Evolutionary conservation across 2,797 vertebrate genomes (phyloP).

Genomic region (Epinephelus malabaricus): DNA sequence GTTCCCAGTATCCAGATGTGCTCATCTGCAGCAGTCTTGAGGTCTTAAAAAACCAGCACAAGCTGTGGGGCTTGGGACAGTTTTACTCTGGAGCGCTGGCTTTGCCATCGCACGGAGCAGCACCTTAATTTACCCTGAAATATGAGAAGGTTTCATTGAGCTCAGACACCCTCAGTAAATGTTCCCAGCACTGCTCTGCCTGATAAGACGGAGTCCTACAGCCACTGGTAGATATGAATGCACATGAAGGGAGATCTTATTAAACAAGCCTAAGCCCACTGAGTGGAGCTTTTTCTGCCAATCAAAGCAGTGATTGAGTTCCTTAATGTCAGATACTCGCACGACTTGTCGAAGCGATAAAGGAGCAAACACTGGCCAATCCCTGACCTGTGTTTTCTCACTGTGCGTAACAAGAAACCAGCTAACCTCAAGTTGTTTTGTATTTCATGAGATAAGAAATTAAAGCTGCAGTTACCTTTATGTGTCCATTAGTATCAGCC

Average conservation of each 20-base stretch:
- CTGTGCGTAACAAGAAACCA: constrained; percentile 53
- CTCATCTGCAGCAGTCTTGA: constrained; percentile 52
- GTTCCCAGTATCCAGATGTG: constrained; percentile 66
- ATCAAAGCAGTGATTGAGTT: constrained; percentile 62
- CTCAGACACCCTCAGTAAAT: constrained; percentile 58
- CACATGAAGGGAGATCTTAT: constrained; percentile 70
- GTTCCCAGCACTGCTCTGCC: constrained; percentile 58
- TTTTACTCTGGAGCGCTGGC: constrained; percentile 25
- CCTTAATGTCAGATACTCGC: constrained; percentile 58
- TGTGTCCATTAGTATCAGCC: constrained; percentile 17
- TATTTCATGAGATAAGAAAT: constrained; percentile 56
- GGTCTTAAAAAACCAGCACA: constrained; percentile 17
- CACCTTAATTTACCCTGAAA: constrained; percentile 68
- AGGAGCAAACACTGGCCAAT: constrained; percentile 25
- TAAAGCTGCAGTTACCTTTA: constrained; percentile 30
- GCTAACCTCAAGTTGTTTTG: constrained; percentile 33
- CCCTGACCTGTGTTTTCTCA: constrained; percentile 63
- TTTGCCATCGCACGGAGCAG: constrained; percentile 41
- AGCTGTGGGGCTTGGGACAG: constrained; percentile 30
- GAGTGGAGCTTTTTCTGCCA: constrained; percentile 62
- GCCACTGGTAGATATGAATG: constrained; percentile 65
- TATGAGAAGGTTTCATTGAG: constrained; percentile 64
- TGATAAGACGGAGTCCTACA: constrained; percentile 66
- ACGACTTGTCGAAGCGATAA: constrained; percentile 50
- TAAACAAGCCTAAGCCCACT: constrained; percentile 59